A percentile compares a stretch with the other conserved stretches of the same genome.
phyloP scores from a whole-genome alignment of 2,888 invertebrate genomes.

The Eristalinus sepulchralis region DNA sequence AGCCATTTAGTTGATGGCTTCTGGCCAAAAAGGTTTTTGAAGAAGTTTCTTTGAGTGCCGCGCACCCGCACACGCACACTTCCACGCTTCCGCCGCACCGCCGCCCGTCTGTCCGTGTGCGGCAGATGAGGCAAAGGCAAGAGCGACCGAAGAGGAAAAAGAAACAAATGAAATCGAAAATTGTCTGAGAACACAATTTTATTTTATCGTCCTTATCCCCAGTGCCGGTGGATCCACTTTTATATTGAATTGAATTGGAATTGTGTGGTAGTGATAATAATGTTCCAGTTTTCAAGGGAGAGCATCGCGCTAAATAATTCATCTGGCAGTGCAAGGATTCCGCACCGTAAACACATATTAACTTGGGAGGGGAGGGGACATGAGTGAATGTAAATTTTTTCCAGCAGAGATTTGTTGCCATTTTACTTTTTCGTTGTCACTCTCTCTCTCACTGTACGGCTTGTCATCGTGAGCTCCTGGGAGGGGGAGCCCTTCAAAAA shows the following conservation, averaged over 20 bases:
- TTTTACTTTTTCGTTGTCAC: conserved; percentile 15
- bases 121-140: not conserved
- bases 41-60: not conserved
- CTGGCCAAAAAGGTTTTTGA: conserved; percentile 66
- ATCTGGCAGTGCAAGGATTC: conserved; percentile 61
- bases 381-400: conserved; percentile 48
- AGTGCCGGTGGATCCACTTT: conserved; percentile 31
- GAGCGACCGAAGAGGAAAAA: not conserved
- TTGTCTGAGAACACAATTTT: conserved; percentile 57
- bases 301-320: conserved; percentile 60
- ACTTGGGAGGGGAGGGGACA: conserved; percentile 8
- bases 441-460: conserved; percentile 14
- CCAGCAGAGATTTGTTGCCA: conserved; percentile 61
- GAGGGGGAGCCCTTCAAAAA: conserved; percentile 16
- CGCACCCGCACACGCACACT: not conserved
- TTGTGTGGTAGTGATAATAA: conserved; percentile 66
- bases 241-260: conserved; percentile 58
- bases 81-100: too few species aligned
- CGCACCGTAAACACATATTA: conserved; percentile 31
- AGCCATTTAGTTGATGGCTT: conserved; percentile 72
- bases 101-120: not conserved
- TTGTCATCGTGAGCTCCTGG: conserved; percentile 41
- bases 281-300: conserved; percentile 21
- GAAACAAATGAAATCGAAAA: conserved; percentile 61
- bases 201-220: conserved; percentile 47